phyloP scores from a whole-genome alignment of 2,113 vertebrate species.

The Scatophagus argus region DNA sequence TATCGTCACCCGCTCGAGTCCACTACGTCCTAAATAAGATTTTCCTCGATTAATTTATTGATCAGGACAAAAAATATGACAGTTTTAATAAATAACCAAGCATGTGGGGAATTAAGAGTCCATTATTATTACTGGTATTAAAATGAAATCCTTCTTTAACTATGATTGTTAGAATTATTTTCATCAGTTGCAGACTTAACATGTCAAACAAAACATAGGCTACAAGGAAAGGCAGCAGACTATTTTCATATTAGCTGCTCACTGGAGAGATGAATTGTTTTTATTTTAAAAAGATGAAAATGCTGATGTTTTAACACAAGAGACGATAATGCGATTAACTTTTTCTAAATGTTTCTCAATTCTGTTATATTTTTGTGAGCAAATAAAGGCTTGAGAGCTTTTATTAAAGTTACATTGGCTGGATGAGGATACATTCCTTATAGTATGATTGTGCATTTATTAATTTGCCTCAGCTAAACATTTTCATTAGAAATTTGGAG shows the following conservation, averaged over 20 bases:
- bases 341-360: no score
- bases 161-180: background rate
- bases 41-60: slow-evolving; percentile 36
- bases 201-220: background rate
- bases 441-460: background rate
- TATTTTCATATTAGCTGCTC: background rate
- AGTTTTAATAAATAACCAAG: background rate
- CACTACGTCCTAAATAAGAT: slow-evolving; percentile 62
- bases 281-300: background rate
- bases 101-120: background rate
- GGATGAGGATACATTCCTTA: background rate
- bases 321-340: no score
- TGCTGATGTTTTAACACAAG: background rate
- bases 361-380: background rate
- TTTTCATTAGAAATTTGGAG: background rate
- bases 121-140: background rate
- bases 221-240: background rate
- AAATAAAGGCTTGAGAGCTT: background rate
- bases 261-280: background rate
- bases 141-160: background rate
- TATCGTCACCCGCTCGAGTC: slow-evolving; percentile 58
- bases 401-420: background rate
- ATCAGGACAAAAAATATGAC: background rate
- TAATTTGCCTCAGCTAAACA: background rate
- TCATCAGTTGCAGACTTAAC: background rate